Conservation (phyloP, 2,888 invertebrate genomes). For the Harpalus rubripes region DNA sequence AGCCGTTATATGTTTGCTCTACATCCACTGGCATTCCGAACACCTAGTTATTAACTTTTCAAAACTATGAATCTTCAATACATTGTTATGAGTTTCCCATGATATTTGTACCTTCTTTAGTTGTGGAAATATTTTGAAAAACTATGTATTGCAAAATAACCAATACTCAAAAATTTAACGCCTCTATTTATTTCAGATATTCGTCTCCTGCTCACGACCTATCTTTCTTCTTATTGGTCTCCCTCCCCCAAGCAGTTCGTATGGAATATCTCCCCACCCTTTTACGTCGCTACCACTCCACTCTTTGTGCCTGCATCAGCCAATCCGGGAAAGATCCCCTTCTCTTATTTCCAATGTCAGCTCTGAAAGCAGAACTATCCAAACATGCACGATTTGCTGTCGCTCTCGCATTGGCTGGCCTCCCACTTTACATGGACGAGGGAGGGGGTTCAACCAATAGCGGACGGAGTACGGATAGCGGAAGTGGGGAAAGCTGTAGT, state of each 20-base stretch:
- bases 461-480: background rate
- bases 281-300: slow-evolving; percentile 68
- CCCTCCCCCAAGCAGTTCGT: slow-evolving; percentile 67
- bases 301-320: slow-evolving; percentile 68
- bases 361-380: slow-evolving; percentile 68
- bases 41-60: too few relatives aligned
- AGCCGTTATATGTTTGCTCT: too few relatives aligned
- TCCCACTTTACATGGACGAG: slow-evolving; percentile 68
- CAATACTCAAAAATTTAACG: background rate
- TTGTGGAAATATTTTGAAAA: too few relatives aligned
- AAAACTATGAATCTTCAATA: too few relatives aligned
- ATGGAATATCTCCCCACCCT: slow-evolving; percentile 68
- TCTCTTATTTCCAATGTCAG: slow-evolving; percentile 69
- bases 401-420: slow-evolving; percentile 69
- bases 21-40: too few relatives aligned
- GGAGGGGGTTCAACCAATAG: slow-evolving; percentile 3
- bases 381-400: slow-evolving; percentile 70
- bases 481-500: slow-evolving; percentile 29
- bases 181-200: slow-evolving; percentile 35
- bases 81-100: too few relatives aligned
- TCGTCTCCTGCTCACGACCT: slow-evolving; percentile 69
- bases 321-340: slow-evolving; percentile 69
- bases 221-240: slow-evolving; percentile 68
- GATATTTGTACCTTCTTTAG: too few relatives aligned
- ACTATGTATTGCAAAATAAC: too few relatives aligned